These are phyloP conservation scores for Cloeon dipterum DNA, from an alignment of 2,888 invertebrate genomes.

Conservation along the genomic window DNA sequence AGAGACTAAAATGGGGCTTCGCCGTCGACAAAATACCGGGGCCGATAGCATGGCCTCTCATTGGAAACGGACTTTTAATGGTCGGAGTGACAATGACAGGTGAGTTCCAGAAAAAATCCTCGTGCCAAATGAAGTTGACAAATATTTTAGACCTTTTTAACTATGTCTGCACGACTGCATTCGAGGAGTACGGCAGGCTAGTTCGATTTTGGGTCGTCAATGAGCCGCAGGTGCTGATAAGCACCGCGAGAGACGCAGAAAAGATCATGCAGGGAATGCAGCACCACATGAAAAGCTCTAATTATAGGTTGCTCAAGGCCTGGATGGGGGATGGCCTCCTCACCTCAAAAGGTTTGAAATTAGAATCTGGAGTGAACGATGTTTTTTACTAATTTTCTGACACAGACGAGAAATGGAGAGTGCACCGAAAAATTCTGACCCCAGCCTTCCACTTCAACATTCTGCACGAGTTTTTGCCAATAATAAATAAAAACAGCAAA, in stretches of 20 bases:
- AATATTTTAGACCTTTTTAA: too few relatives aligned
- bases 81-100: too few relatives aligned
- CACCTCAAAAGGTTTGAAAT: not conserved
- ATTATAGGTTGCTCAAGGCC: not conserved
- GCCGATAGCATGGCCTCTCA: not conserved
- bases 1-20: too few relatives aligned
- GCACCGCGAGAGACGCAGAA: not conserved
- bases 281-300: not conserved
- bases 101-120: too few relatives aligned
- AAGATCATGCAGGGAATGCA: not conserved
- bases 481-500: conserved; percentile 17
- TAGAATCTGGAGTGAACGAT: too few relatives aligned
- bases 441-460: conserved; percentile 24
- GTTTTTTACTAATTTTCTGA: not conserved
- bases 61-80: not conserved
- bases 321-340: not conserved
- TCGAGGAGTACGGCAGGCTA: not conserved
- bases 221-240: not conserved
- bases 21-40: not conserved
- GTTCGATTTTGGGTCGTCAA: not conserved
- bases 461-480: conserved; percentile 17
- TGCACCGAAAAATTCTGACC: conserved; percentile 21
- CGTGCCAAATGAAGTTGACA: too few relatives aligned
- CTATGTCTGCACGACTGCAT: too few relatives aligned
- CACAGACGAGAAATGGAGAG: conserved; percentile 21